Evolutionary conservation across 2,888 invertebrate genomes (phyloP).

Genomic region (Eurytoma adleriae): DNA sequence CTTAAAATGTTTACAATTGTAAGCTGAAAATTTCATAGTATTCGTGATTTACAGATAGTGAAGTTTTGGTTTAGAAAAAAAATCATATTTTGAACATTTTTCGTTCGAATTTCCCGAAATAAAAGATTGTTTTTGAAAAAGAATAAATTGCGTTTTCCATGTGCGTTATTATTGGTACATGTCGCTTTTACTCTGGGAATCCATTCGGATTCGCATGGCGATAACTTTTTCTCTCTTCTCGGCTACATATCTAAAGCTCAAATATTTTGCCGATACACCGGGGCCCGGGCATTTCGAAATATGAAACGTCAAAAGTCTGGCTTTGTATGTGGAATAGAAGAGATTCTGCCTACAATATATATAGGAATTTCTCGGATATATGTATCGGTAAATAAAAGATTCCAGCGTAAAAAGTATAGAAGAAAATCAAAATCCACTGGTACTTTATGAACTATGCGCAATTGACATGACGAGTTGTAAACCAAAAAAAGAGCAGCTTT

Average conservation of each 20-base stretch:
- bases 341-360: constrained; percentile 9
- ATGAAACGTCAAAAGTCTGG: constrained; percentile 34
- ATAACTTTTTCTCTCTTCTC: constrained; percentile 20
- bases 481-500: too few species aligned
- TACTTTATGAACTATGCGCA: background rate
- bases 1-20: too few species aligned
- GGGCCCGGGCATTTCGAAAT: constrained; percentile 24
- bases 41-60: too few species aligned
- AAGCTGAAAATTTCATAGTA: too few species aligned
- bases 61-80: too few species aligned
- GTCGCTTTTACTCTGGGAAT: background rate
- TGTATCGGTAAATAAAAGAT: background rate
- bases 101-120: background rate
- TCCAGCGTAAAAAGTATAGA: background rate
- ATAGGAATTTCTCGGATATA: background rate
- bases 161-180: constrained; percentile 18
- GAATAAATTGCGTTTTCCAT: constrained; percentile 17
- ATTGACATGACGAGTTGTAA: background rate
- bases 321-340: background rate
- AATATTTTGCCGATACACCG: constrained; percentile 28
- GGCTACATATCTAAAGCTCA: constrained; percentile 21
- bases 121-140: background rate
- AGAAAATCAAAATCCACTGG: constrained; percentile 7
- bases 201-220: constrained; percentile 19
- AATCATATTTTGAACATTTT: too few species aligned